phyloP scores from a whole-genome alignment of 2,888 invertebrate genomes.

The Dugesia japonica region DNA sequence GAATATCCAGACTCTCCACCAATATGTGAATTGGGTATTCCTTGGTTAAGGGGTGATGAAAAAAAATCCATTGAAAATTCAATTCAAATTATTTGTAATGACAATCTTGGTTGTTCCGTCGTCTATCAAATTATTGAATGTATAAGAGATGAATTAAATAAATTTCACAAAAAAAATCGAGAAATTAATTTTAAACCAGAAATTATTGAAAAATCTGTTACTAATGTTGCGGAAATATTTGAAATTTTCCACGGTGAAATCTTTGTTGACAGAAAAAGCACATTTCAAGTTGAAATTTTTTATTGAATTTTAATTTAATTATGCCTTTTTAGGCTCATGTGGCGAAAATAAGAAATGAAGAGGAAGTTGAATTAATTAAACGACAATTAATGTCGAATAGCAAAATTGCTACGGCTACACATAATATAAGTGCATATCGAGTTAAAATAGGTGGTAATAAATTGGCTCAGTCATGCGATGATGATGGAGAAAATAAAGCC shows the following conservation, averaged over 20 bases:
- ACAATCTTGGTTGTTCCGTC: background rate
- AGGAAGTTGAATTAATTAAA: background rate
- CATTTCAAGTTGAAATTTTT: background rate
- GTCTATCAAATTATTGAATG: background rate
- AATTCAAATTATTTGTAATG: background rate
- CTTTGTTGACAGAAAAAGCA: background rate
- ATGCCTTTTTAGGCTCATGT: background rate
- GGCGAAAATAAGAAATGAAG: background rate
- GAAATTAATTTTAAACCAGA: background rate
- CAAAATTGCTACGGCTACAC: background rate
- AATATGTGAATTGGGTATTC: background rate
- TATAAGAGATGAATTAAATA: background rate
- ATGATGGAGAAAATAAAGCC: slow-evolving; percentile 12
- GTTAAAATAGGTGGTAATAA: background rate
- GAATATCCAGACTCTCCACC: background rate
- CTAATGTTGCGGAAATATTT: background rate
- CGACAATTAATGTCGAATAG: background rate
- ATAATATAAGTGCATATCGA: slow-evolving; percentile 6
- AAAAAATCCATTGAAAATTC: background rate
- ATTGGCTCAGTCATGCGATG: background rate
- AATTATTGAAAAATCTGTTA: background rate
- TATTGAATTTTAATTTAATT: background rate
- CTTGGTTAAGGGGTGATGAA: background rate
- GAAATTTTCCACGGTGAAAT: background rate
- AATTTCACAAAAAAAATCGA: background rate